phyloP scores from a whole-genome alignment of 2,113 vertebrate genomes.

The Syrrhaptes paradoxus region DNA sequence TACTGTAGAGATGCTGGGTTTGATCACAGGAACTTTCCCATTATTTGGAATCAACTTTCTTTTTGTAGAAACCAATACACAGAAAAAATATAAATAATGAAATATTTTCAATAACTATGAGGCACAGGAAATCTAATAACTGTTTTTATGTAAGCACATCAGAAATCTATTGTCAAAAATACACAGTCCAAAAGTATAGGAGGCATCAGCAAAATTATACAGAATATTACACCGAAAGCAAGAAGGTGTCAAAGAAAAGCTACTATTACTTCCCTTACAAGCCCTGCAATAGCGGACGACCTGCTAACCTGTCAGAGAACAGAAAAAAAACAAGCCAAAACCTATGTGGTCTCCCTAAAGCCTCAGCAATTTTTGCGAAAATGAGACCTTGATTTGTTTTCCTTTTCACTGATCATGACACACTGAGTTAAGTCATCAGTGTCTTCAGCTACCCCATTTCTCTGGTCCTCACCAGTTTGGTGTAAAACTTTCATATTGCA shows the following conservation, averaged over 20 bases:
- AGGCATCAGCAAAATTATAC: neutral
- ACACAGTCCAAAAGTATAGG: neutral
- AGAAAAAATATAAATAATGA: neutral
- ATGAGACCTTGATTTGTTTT: neutral
- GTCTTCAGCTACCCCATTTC: neutral
- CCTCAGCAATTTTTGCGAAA: neutral
- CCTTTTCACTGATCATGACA: neutral
- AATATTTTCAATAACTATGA: neutral
- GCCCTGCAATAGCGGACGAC: neutral
- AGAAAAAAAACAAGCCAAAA: neutral
- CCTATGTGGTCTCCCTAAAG: neutral
- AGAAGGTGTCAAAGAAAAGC: neutral
- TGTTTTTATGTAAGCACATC: neutral
- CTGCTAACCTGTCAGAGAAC: neutral
- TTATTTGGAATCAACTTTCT: neutral
- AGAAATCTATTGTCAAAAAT: neutral
- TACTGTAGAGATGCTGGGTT: neutral
- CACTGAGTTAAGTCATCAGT: neutral
- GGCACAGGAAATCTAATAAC: neutral
- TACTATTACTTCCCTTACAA: neutral
- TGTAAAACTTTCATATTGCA: neutral
- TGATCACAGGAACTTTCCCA: neutral
- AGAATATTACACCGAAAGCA: neutral
- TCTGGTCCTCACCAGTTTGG: neutral
- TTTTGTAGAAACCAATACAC: neutral